Evolutionary conservation across 2,113 vertebrate species (phyloP).

Genomic region (Stercorarius parasiticus): DNA sequence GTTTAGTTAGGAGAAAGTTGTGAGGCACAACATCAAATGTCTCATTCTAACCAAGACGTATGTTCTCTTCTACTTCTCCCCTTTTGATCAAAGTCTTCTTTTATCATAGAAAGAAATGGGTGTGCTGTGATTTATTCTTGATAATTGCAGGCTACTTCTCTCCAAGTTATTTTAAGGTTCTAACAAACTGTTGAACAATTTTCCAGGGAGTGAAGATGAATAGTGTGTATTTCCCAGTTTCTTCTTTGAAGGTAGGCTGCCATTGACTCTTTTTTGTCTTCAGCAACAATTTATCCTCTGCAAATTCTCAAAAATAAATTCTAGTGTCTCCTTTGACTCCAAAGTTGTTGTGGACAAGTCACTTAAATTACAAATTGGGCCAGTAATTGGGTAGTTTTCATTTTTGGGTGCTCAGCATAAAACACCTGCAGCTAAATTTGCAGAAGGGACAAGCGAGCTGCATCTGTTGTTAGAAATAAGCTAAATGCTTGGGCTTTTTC

Average conservation of each 20-base stretch:
- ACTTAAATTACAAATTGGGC: not conserved
- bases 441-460: not conserved
- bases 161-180: not conserved
- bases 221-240: not conserved
- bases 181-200: not conserved
- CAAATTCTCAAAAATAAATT: not conserved
- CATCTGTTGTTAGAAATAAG: not conserved
- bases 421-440: not conserved
- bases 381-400: not conserved
- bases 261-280: not conserved
- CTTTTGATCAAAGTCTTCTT: not conserved
- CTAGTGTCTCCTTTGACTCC: not conserved
- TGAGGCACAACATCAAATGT: not conserved
- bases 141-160: not conserved
- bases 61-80: not conserved
- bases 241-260: not conserved
- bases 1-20: not conserved
- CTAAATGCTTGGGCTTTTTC: not conserved
- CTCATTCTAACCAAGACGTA: not conserved
- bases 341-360: not conserved
- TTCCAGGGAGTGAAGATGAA: not conserved
- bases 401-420: not conserved
- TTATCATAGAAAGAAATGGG: not conserved
- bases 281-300: not conserved
- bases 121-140: not conserved